Conservation (phyloP, 2,797 vertebrate genomes). For the Acanthornis magna region DNA sequence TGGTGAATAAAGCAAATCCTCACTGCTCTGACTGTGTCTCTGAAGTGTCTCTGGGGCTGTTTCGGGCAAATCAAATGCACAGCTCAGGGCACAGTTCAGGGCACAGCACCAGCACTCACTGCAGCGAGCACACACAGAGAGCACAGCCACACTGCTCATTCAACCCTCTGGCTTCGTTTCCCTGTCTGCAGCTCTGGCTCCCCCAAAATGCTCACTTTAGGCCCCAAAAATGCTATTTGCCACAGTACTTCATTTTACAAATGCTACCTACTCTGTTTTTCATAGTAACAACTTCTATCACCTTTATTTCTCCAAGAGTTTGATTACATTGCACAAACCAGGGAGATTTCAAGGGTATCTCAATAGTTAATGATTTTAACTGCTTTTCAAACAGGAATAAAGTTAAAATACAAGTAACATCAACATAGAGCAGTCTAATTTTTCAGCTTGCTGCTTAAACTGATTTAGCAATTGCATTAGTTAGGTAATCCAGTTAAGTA, state of each 20-base stretch:
- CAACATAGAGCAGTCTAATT: not conserved
- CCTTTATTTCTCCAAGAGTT: not conserved
- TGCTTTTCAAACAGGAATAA: not conserved
- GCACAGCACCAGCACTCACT: no score
- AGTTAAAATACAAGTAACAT: not conserved
- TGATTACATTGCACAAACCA: not conserved
- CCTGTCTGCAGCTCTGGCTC: not conserved
- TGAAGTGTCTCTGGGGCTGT: no score
- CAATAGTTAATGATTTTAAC: not conserved
- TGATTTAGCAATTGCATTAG: constrained; percentile 15
- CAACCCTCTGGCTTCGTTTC: not conserved
- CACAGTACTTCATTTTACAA: not conserved
- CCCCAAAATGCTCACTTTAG: not conserved
- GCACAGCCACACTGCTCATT: not conserved
- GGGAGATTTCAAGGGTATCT: not conserved
- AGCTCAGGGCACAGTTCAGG: no score
- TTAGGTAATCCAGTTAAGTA: not conserved
- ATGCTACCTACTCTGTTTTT: not conserved
- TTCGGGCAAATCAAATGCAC: no score
- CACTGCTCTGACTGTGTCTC: no score
- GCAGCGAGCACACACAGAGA: no score
- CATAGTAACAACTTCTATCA: not conserved
- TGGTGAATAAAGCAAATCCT: no score
- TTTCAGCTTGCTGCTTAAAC: constrained; percentile 22
- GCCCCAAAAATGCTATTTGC: not conserved